Conservation (phyloP, 1,140 invertebrate species). For the Drosophila nebulosa region DNA sequence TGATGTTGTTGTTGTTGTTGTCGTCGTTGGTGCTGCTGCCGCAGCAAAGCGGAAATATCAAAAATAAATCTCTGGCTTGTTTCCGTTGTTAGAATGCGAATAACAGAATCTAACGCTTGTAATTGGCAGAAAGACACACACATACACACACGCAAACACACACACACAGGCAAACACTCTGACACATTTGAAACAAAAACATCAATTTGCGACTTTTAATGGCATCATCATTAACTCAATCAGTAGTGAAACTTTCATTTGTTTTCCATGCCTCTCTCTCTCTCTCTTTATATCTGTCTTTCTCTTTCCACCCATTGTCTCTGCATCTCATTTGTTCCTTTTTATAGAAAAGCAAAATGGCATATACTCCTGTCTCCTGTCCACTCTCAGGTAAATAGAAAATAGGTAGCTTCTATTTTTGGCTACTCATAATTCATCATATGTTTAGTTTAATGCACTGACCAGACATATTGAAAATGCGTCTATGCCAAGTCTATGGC, state of each 20-base stretch:
- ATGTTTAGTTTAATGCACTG: constrained; percentile 3
- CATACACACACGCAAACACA: constrained; percentile 8
- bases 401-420: neutral
- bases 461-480: neutral
- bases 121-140: constrained; percentile 53
- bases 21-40: constrained; percentile 38
- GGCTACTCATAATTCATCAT: constrained; percentile 5
- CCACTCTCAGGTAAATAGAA: no score
- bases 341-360: neutral
- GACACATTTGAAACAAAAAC: constrained; percentile 69
- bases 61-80: constrained; percentile 77
- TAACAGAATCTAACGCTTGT: constrained; percentile 61
- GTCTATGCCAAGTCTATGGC: neutral
- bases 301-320: constrained; percentile 2
- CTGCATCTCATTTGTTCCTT: constrained; percentile 3
- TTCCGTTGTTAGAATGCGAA: constrained; percentile 71
- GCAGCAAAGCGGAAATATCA: constrained; percentile 75
- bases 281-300: neutral
- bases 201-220: constrained; percentile 78
- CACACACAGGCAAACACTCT: constrained; percentile 10
- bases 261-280: neutral
- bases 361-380: neutral
- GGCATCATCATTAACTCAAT: constrained; percentile 77
- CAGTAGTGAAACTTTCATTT: constrained; percentile 68
- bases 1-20: constrained; percentile 27